Percentiles rank a stretch among this genome's conserved stretches.
Conservation (phyloP, 2,888 invertebrate genomes). For the Tetranychus piercei region DNA sequence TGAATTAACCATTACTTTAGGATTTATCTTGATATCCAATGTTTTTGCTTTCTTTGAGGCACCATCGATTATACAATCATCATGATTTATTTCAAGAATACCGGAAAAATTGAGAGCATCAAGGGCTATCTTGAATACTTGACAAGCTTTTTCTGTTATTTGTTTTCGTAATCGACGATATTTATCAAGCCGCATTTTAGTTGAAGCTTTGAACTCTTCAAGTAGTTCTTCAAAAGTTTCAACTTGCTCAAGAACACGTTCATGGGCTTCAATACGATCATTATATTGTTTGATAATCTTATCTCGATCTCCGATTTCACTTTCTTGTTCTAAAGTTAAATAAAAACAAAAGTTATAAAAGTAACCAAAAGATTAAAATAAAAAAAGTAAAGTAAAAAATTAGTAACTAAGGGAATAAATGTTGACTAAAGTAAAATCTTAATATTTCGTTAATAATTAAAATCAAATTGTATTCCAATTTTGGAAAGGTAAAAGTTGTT, state of each 20-base stretch:
- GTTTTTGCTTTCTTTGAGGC: slow-evolving; percentile 26
- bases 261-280: slow-evolving; percentile 28
- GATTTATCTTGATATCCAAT: slow-evolving; percentile 32
- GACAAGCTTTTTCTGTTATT: slow-evolving; percentile 27
- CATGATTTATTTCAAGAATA: slow-evolving; percentile 32
- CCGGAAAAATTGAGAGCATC: slow-evolving; percentile 30
- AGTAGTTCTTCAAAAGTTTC: slow-evolving; percentile 25
- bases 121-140: slow-evolving; percentile 26
- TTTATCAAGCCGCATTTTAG: slow-evolving; percentile 29
- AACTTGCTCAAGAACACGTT: slow-evolving; percentile 4
- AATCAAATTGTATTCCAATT: too few species aligned
- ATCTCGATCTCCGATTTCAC: slow-evolving; percentile 31
- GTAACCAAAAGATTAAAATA: too few species aligned
- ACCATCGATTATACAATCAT: slow-evolving; percentile 23
- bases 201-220: slow-evolving; percentile 29
- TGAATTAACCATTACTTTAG: not conserved
- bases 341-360: too few species aligned
- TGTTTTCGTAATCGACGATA: slow-evolving; percentile 29
- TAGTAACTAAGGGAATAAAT: too few species aligned
- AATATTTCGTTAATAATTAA: too few species aligned
- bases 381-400: too few species aligned
- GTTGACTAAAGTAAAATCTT: too few species aligned
- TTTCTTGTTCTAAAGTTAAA: slow-evolving; percentile 28
- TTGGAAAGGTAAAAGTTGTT: too few species aligned
- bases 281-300: slow-evolving; percentile 30